These are phyloP conservation scores for Nebria ingens DNA, from an alignment of 1,140 invertebrate genomes.

Conservation along the genomic window DNA sequence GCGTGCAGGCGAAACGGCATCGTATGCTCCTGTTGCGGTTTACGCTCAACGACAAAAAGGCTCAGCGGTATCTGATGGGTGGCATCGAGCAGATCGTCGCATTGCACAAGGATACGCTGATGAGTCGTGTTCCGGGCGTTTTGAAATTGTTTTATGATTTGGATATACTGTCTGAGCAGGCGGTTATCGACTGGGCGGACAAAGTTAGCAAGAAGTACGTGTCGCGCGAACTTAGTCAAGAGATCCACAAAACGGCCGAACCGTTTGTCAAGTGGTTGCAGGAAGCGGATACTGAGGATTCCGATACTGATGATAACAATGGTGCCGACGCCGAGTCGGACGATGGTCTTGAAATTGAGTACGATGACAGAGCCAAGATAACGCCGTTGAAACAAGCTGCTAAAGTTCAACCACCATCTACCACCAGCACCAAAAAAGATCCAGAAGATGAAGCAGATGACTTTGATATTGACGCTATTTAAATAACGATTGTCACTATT, in stretches of 20 bases:
- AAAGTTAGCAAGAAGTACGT: slow-evolving; percentile 94
- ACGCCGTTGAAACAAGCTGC: slow-evolving; percentile 55
- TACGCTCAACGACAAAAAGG: slow-evolving; percentile 78
- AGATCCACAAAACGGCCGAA: slow-evolving; percentile 85
- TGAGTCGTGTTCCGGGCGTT: slow-evolving; percentile 82
- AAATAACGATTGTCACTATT: too few species aligned
- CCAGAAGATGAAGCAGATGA: slow-evolving; percentile 65
- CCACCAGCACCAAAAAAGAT: slow-evolving; percentile 32
- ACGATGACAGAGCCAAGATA: slow-evolving; percentile 71
- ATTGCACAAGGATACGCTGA: slow-evolving; percentile 64
- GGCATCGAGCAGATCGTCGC: slow-evolving; percentile 91
- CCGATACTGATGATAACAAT: slow-evolving; percentile 57
- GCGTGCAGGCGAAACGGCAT: slow-evolving; percentile 58
- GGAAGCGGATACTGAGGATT: slow-evolving; percentile 91
- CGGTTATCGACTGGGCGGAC: slow-evolving; percentile 86
- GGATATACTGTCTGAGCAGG: slow-evolving; percentile 91
- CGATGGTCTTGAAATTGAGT: slow-evolving; percentile 56
- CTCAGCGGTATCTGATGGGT: slow-evolving; percentile 90
- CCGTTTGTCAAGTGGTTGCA: slow-evolving; percentile 95
- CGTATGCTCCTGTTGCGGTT: slow-evolving; percentile 71
- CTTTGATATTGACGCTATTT: slow-evolving; percentile 88
- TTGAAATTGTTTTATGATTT: slow-evolving; percentile 90
- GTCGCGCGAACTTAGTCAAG: slow-evolving; percentile 76
- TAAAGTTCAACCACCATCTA: slow-evolving; percentile 32
- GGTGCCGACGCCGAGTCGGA: slow-evolving; percentile 60